phyloP scores from a whole-genome alignment of 2,113 vertebrate genomes.

The Microtus ochrogaster region DNA sequence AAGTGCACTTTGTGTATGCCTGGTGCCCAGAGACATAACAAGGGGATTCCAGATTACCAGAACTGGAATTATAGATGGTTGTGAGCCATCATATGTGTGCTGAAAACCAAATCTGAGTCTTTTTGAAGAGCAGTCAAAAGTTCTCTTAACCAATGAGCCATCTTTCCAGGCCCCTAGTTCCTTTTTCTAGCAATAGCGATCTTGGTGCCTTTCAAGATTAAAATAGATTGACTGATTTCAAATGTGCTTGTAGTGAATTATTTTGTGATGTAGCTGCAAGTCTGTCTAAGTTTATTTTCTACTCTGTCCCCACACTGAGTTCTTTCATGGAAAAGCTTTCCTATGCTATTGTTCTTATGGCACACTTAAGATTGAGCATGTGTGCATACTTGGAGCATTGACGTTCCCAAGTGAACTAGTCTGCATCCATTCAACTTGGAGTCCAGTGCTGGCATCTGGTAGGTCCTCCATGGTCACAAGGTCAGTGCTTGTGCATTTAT shows the following conservation, averaged over 20 bases:
- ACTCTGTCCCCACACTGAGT: not conserved
- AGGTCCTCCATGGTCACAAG: conserved; percentile 80
- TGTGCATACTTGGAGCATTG: conserved; percentile 75
- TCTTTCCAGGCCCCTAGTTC: not conserved
- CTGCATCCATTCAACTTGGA: conserved; percentile 10
- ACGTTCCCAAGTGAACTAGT: rapidly evolving
- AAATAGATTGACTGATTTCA: not conserved
- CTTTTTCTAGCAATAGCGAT: not conserved
- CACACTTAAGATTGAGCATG: not conserved
- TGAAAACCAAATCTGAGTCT: not conserved
- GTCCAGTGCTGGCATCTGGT: not conserved
- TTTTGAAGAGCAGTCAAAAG: not conserved
- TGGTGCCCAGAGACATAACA: not conserved
- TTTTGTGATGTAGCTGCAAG: not conserved
- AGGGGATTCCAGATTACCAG: not conserved
- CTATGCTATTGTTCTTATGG: not conserved
- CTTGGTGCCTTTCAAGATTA: not conserved
- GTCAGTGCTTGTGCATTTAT: conserved; percentile 74
- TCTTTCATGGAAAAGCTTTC: not conserved
- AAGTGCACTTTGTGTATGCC: not conserved
- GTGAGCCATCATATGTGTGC: not conserved
- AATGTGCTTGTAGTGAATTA: not conserved
- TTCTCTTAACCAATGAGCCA: not conserved
- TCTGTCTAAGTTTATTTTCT: not conserved
- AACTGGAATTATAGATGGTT: not conserved